Evolutionary conservation across 2,113 vertebrate genomes (phyloP), one percentile per base, ranked within the genome.

Genomic region (Grus americana): DNA sequence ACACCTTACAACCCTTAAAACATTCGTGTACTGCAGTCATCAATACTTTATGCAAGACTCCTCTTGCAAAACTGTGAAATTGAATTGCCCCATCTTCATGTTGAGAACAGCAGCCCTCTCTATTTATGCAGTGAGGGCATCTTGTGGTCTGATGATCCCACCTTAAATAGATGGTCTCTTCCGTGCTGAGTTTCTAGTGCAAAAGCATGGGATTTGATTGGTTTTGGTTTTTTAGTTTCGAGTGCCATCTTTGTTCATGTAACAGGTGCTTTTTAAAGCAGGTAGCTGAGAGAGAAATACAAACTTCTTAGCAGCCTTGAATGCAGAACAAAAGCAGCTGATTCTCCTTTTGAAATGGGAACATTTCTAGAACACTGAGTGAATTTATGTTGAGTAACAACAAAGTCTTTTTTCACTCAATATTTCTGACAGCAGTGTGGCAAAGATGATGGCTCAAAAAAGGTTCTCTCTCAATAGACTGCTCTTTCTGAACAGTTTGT

Each of bases 341-440:
- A 91, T 91, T 90, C 54, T 62, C 40, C 57, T 88, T 86, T 95
- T 93, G 84, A 95, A 92, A 87, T 36, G 34, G 71, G 93, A 95
- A 71, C 68, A 12, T 89, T 96, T 94, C 63, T 91, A 54, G 90
- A 92, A 54, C 74, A 50, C 46, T 32, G 34, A 76, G 40, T 95
- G 87, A 96, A 82, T 95, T 18, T 95, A 89, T 61, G 61, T 96
- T 86, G 78, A 96, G 59, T 87, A 86, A 85, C 38, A 92, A 81
- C 50, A 92, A 79, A 80, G 49, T 49, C 61, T 84, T 89, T 84
- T 91, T 86, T 91, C 67, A 82, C 36, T 27, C 73, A 19, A 65
- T 72, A 70, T 92, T 92, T 95, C 75, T 93, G 62, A 79, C 62
- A 95, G 79, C 80, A 82, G 29, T 50, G 44, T 73, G n/a, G 61